Percentiles rank a stretch among this genome's conserved stretches.
These are phyloP conservation scores for Felis catus DNA, from an alignment of 2,113 vertebrate species.

Conservation along the genomic window F.catus_Fca126_mat1.0 CM031415.1:198888501-198889000, in stretches of 20 bases:
- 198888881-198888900: neutral
- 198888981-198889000: fast-evolving
- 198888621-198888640: neutral
- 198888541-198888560: neutral
- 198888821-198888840: no score
- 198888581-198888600: neutral
- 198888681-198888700: neutral
- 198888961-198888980: fast-evolving
- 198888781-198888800: neutral
- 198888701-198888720: neutral
- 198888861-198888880: neutral
- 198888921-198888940: neutral
- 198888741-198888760: neutral
- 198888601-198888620: neutral
- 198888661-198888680: neutral
- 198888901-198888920: neutral
- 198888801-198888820: neutral
- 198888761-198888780: neutral
- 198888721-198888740: neutral
- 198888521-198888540: neutral
- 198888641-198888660: neutral
- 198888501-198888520: neutral
- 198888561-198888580: neutral
- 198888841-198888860: neutral
- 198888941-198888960: neutral